phyloP scores from a whole-genome alignment of 64 coral and sea anemone species.

The Stichodactyla mertensii region DNA sequence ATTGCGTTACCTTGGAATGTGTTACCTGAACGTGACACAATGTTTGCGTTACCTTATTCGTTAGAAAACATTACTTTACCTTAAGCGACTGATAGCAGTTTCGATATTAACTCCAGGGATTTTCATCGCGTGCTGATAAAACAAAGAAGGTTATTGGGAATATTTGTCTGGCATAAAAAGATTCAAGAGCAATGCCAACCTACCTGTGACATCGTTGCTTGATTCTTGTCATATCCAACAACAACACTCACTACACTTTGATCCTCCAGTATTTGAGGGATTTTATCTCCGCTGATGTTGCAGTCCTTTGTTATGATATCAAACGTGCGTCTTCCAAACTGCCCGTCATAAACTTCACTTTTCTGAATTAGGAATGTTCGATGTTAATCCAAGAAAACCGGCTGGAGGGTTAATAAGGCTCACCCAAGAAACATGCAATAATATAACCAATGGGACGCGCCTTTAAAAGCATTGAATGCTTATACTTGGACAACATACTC shows the following conservation, averaged over 20 bases:
- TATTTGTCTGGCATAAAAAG: not conserved
- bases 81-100: constrained; percentile 43
- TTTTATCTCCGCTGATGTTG: not conserved
- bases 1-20: not conserved
- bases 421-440: too few species aligned
- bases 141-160: not conserved
- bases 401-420: too few species aligned
- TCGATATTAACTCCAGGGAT: constrained; percentile 50
- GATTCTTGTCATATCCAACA: constrained; percentile 21
- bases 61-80: constrained; percentile 18
- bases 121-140: constrained; percentile 24
- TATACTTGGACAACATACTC: not conserved
- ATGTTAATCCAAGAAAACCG: too few species aligned
- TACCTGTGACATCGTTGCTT: not conserved
- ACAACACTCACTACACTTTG: constrained; percentile 41
- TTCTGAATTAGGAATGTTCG: not conserved
- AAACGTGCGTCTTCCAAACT: not conserved
- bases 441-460: too few species aligned
- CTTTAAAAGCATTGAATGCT: not conserved
- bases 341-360: not conserved
- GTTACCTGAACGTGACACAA: not conserved
- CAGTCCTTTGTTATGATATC: not conserved
- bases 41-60: not conserved
- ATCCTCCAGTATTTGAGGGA: constrained; percentile 14
- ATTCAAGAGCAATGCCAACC: not conserved